Conservation (phyloP, 2,797 vertebrate species). For the Sebastiscus albofasciatus region DNA sequence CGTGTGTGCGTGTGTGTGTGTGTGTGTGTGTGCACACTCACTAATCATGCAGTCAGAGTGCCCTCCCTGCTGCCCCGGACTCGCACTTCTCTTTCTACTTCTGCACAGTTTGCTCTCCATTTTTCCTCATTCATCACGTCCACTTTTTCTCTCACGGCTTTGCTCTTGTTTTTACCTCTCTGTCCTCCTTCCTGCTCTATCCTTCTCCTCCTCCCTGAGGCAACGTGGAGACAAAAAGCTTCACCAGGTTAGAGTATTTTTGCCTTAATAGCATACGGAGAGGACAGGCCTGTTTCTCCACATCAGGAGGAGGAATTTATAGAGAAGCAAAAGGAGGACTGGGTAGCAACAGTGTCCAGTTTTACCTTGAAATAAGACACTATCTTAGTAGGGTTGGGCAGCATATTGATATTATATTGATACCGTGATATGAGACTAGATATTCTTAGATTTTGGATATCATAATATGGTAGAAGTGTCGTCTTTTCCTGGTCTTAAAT, state of each 20-base stretch:
- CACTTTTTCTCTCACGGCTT: slow-evolving; percentile 39
- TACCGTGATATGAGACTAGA: too few species aligned
- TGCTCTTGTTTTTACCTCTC: slow-evolving; percentile 34
- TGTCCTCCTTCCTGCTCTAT: slow-evolving; percentile 10
- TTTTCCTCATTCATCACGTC: slow-evolving; percentile 52
- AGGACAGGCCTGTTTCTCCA: slow-evolving; percentile 4
- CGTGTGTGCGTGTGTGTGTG: neutral
- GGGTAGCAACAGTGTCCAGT: neutral
- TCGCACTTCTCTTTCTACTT: neutral
- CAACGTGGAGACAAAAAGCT: slow-evolving; percentile 54
- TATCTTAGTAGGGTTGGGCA: too few species aligned
- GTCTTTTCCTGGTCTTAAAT: too few species aligned
- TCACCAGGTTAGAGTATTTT: slow-evolving; percentile 21
- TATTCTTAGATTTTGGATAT: too few species aligned
- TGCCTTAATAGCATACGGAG: slow-evolving; percentile 18
- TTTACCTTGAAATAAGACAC: neutral
- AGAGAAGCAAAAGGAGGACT: neutral
- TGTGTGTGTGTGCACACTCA: neutral
- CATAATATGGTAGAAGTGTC: too few species aligned
- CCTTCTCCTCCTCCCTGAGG: slow-evolving; percentile 43
- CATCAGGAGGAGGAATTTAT: slow-evolving; percentile 1
- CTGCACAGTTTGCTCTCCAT: slow-evolving; percentile 1
- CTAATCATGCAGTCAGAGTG: slow-evolving; percentile 47
- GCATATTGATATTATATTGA: too few species aligned
- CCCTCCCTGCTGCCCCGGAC: slow-evolving; percentile 12